Evolutionary conservation across 1,140 invertebrate species (phyloP), one percentile per base, ranked within the genome.

Genomic region (Drosophila quadrilineata): DNA sequence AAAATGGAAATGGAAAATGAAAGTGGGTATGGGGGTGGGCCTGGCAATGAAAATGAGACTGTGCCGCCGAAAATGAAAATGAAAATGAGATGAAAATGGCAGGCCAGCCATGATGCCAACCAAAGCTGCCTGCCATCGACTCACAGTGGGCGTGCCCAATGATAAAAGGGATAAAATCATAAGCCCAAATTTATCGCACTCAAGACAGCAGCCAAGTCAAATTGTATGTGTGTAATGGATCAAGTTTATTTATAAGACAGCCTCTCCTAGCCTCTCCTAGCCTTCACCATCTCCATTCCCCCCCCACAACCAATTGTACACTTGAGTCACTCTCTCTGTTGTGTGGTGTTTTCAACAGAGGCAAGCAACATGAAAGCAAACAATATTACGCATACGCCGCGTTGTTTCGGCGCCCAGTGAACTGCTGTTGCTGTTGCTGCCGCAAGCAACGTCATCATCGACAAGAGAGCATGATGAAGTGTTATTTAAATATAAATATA

Each of bases 401-500:
- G 68, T 63, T 67, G 63, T 12, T 43, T 46, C 35, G 3, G 28
- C 28, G 26, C 33, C 43, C 33, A 57, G 21, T 31, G n/a, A n/a
- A n/a, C n/a, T n/a, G n/a, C n/a, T 24, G 8, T 9, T 29, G 9
- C 24, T 14, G 6, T 6, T 17, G 38, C 8, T 41, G 3, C 10
- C 31, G 5, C 31, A 33, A 21, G 16, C 28, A 43, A 10, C 52
- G 28, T 33, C 52, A 43, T 12, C 19, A 19, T 36, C 54, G 45
- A 50, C 54, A 65, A 58, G 54, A n/a, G n/a, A 62, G 62, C 69
- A 82, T 82, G 77, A 82, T 82, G 63, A 82, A 82, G 77, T 84
- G 77, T 85, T 82, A 82, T 82, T 82, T 82, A 84, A 82, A 82
- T 77, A 84, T 82, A 85, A 77, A 85, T 82, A 82, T 84, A 84